phyloP scores from a whole-genome alignment of 2,797 vertebrate genomes.

The Trachops cirrhosus region DNA sequence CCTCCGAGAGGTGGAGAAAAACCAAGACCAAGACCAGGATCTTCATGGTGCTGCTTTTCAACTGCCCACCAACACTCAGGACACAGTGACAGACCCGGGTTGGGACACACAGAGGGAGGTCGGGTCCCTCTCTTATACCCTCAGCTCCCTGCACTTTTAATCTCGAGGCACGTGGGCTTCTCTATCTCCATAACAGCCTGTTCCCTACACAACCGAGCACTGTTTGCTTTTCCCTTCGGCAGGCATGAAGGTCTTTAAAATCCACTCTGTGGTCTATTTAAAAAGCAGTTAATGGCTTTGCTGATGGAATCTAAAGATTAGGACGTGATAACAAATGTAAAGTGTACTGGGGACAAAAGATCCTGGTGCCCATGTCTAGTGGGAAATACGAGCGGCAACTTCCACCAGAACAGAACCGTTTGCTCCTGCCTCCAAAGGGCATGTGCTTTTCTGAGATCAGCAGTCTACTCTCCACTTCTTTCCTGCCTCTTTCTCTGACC shows the following conservation, averaged over 20 bases:
- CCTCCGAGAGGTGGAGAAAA: conserved; percentile 73
- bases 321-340: conserved; percentile 51
- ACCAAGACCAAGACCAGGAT: conserved; percentile 71
- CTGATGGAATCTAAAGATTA: conserved; percentile 41
- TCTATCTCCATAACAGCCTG: rapidly evolving
- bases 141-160: rapidly evolving
- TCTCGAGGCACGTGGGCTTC: background rate
- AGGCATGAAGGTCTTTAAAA: background rate
- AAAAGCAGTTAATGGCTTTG: conserved; percentile 55
- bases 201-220: background rate
- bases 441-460: background rate
- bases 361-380: background rate
- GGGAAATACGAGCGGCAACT: background rate
- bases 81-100: background rate
- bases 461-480: background rate
- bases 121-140: background rate
- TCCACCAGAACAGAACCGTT: background rate
- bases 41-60: conserved; percentile 63
- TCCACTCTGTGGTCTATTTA: conserved; percentile 10
- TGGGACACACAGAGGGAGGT: rapidly evolving
- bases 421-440: background rate
- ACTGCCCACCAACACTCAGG: background rate
- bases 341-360: conserved; percentile 35
- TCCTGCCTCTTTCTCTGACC: background rate
- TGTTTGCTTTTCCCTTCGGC: background rate